Conservation (phyloP, 1,140 invertebrate genomes). For the Galendromus occidentalis region DNA sequence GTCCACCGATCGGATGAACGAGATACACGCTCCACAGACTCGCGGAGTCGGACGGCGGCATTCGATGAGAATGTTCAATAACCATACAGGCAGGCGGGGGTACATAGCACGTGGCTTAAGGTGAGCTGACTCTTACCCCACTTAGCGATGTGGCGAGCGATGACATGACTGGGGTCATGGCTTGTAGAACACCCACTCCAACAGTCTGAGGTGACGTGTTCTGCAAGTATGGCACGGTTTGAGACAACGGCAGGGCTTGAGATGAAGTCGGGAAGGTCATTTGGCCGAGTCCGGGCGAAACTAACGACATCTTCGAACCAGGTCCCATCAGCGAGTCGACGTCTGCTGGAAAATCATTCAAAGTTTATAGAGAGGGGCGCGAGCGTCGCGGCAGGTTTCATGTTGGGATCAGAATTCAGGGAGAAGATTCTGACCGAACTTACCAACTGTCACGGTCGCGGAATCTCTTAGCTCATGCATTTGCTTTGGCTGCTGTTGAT, state of each 20-base stretch:
- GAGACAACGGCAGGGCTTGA: not conserved
- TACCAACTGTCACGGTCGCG: not conserved
- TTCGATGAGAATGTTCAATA: too few relatives aligned
- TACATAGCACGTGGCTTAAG: too few relatives aligned
- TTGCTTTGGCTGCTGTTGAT: not conserved
- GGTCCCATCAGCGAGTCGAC: not conserved
- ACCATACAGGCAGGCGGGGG: too few relatives aligned
- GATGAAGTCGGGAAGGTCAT: slow-evolving; percentile 1
- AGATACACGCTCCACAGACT: too few relatives aligned
- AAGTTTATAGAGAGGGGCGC: not conserved
- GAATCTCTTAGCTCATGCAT: not conserved
- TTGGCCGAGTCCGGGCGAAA: not conserved
- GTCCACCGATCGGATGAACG: too few relatives aligned
- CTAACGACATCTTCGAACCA: not conserved
- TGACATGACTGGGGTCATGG: slow-evolving; percentile 4
- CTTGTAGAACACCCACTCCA: not conserved
- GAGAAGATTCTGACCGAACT: not conserved
- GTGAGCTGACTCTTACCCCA: too few relatives aligned
- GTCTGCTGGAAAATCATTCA: not conserved
- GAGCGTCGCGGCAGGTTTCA: not conserved
- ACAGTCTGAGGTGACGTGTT: not conserved
- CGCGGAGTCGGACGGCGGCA: too few relatives aligned
- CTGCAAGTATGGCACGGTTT: not conserved
- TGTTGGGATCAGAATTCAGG: not conserved
- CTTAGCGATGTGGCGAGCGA: too few relatives aligned